Evolutionary conservation across 1,140 invertebrate genomes (phyloP).

Genomic region (Zaprionus lachaisei): DNA sequence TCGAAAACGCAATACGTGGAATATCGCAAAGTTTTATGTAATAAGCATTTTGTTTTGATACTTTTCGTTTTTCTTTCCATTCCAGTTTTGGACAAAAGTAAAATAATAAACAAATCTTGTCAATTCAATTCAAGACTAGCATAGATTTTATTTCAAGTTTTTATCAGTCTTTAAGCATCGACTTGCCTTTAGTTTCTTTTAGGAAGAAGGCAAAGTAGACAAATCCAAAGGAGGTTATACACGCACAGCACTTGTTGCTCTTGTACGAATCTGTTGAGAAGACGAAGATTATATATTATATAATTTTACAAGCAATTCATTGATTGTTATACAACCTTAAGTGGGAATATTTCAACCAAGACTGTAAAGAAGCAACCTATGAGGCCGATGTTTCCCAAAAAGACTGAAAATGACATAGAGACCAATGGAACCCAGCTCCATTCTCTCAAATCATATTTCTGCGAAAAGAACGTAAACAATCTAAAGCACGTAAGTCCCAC

Average conservation of each 20-base stretch:
- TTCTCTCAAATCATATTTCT: conserved; percentile 24
- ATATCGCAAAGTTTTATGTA: neutral
- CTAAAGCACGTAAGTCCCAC: conserved; percentile 55
- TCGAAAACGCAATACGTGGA: too few relatives aligned
- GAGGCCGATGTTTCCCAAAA: conserved; percentile 69
- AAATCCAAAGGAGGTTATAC: conserved; percentile 50
- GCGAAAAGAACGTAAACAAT: conserved; percentile 43
- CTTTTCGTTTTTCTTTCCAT: neutral
- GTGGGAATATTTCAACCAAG: conserved; percentile 70
- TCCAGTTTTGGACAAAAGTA: neutral
- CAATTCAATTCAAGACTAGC: neutral
- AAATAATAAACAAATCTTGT: neutral
- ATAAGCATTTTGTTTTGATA: neutral
- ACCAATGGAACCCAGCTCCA: conserved; percentile 73
- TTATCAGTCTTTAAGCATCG: conserved; percentile 67
- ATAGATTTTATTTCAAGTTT: neutral
- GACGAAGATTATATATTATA: neutral
- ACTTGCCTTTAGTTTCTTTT: conserved; percentile 79
- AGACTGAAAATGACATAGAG: conserved; percentile 67
- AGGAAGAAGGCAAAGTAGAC: conserved; percentile 62
- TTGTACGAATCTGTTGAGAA: conserved; percentile 3
- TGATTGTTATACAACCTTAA: conserved; percentile 49
- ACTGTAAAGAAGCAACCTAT: conserved; percentile 74
- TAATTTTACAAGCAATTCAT: neutral
- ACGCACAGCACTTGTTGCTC: conserved; percentile 39